These are phyloP conservation scores for Parazoanthus darwini DNA, from an alignment of 92 coral and sea anemone species.

Conservation along the genomic window DNA sequence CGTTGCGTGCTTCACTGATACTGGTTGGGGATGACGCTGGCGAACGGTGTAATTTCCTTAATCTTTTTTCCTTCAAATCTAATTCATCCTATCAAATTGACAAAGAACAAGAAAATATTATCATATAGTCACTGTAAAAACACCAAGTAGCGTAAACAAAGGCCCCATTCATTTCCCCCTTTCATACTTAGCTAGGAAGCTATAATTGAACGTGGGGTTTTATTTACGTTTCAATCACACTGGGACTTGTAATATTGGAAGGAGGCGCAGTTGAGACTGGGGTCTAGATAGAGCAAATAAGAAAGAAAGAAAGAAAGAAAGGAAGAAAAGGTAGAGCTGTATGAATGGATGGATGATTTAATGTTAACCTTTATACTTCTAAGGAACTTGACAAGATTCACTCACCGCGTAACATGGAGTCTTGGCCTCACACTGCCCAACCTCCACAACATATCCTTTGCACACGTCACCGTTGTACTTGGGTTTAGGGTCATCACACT, in stretches of 20 bases:
- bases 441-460: constrained; percentile 56
- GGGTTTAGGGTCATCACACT: constrained; percentile 69
- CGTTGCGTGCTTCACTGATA: not conserved
- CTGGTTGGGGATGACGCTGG: not conserved
- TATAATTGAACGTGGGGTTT: too few relatives aligned
- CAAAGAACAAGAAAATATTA: not conserved
- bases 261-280: too few relatives aligned
- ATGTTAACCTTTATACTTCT: too few relatives aligned
- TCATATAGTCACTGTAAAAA: not conserved
- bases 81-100: not conserved
- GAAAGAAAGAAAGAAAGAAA: too few relatives aligned
- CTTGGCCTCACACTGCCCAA: constrained; percentile 30
- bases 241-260: too few relatives aligned
- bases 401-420: constrained; percentile 13
- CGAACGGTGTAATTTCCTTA: not conserved
- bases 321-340: too few relatives aligned
- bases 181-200: too few relatives aligned
- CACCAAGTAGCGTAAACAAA: not conserved
- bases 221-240: too few relatives aligned
- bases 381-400: not conserved
- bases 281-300: too few relatives aligned
- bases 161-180: too few relatives aligned
- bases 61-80: not conserved
- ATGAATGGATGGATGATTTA: too few relatives aligned
- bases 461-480: constrained; percentile 65